Conservation (phyloP, 1,140 invertebrate genomes). For the Diprion similis region DNA sequence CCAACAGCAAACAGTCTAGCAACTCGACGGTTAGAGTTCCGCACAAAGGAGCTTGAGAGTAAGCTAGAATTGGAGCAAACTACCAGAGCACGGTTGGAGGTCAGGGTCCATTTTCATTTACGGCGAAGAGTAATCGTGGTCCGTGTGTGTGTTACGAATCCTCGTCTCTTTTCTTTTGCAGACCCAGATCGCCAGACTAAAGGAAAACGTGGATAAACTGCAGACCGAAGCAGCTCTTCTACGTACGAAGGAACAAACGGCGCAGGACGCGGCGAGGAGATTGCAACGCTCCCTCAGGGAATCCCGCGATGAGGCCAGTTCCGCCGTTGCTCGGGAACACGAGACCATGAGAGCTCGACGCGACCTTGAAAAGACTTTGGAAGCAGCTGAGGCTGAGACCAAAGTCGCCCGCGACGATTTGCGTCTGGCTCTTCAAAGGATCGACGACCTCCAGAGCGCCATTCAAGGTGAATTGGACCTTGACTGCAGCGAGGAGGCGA, state of each 20-base stretch:
- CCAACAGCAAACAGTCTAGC: slow-evolving; percentile 78
- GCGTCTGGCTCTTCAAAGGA: slow-evolving; percentile 80
- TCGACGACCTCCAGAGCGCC: slow-evolving; percentile 85
- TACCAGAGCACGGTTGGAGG: slow-evolving; percentile 81
- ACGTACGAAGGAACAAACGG: slow-evolving; percentile 74
- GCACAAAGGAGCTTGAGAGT: slow-evolving; percentile 87
- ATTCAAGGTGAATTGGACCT: slow-evolving; percentile 77
- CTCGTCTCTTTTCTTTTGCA: slow-evolving; percentile 38
- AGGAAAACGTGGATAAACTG: slow-evolving; percentile 83
- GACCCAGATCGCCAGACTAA: slow-evolving; percentile 79
- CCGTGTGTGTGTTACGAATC: background rate
- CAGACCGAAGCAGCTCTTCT: slow-evolving; percentile 76
- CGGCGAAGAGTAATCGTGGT: background rate
- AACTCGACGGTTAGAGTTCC: slow-evolving; percentile 74
- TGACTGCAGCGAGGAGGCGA: slow-evolving; percentile 64
- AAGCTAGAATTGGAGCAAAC: slow-evolving; percentile 89
- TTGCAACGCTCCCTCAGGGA: slow-evolving; percentile 75
- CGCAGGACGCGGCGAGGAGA: slow-evolving; percentile 79
- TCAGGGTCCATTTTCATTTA: slow-evolving; percentile 42
- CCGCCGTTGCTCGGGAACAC: slow-evolving; percentile 71
- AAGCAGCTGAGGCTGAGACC: slow-evolving; percentile 70
- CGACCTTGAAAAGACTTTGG: slow-evolving; percentile 74
- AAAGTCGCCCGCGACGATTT: slow-evolving; percentile 73
- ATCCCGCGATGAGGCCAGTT: slow-evolving; percentile 74
- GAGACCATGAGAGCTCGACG: slow-evolving; percentile 74